Base-by-base conservation (phyloP, 2,888 invertebrate species). In the Polyommatus iphigenia region DNA sequence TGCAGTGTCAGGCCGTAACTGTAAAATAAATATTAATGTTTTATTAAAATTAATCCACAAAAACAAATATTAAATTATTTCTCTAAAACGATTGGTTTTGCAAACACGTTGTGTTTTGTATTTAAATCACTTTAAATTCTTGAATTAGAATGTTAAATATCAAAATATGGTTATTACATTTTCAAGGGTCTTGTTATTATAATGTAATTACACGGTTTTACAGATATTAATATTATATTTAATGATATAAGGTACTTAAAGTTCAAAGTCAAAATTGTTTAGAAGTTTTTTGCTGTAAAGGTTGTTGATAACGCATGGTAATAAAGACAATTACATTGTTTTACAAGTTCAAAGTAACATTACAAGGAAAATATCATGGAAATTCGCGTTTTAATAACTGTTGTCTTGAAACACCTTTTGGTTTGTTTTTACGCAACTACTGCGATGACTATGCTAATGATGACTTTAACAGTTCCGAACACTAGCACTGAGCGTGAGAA, bases 121-220 rank as follows among this genome's bases (percentile, higher is more conserved):
- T 29, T 29, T 67, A 67, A 67, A 67, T 24, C 13, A 13, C 24
- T 50, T 50, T 15, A 5, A 54, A 54, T 18, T 54, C 15, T 67
- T 67, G 67, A 67, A 67, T 67, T 67, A 32, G 18, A 54, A 18
- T 54, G 54, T 54, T 54, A 54, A 20, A 59, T 59, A 59, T 59
- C 8, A 59, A 59, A 32, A 32, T 32, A 59, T 59, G 20, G 59
- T 20, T 62, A 29, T 67, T 29, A 32, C 15, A 15, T 29, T 67
- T 29, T 6, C 29, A 32, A 15, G 29, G 13, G 29, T 29, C 29
- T 67, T 67, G 67, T 67, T 67, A 67, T 67, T 67, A 15, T 67
- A 67, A 67, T 67, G 67, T 18, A 67, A 67, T 67, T 67, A 67
- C 29, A 32, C 32, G 29, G 32, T 32, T 67, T 67, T 32, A 32